Conservation (phyloP, 2,888 invertebrate genomes). For the Tetanocera ferruginea region DNA sequence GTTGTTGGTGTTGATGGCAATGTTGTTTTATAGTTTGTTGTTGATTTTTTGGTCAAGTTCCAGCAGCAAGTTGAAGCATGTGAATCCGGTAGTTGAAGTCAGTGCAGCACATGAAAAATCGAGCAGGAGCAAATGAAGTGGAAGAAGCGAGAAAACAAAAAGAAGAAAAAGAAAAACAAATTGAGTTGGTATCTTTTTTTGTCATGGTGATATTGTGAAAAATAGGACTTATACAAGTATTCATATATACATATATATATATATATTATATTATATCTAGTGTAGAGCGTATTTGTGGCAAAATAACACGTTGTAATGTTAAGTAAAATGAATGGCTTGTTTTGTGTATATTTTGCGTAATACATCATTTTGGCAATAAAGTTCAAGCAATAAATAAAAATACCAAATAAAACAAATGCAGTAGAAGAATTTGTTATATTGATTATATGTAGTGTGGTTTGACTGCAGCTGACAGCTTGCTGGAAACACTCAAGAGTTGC, state of each 20-base stretch:
- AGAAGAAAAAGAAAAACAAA: slow-evolving; percentile 14
- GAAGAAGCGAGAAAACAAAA: not conserved
- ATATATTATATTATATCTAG: not conserved
- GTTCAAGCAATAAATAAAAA: not conserved
- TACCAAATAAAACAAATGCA: not conserved
- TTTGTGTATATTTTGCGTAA: not conserved
- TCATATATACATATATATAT: too few species aligned
- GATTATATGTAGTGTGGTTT: too few species aligned
- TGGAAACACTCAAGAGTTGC: too few species aligned
- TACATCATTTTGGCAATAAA: not conserved
- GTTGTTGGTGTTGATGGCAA: slow-evolving; percentile 38
- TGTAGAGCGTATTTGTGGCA: not conserved
- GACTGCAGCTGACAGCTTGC: too few species aligned
- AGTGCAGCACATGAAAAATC: slow-evolving; percentile 19
- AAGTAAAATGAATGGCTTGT: slow-evolving; percentile 5
- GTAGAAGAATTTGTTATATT: not conserved
- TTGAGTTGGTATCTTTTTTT: not conserved
- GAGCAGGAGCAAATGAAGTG: not conserved
- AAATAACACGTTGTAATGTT: not conserved
- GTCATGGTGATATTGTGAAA: not conserved
- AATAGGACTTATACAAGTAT: not conserved
- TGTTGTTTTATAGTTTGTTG: slow-evolving; percentile 35
- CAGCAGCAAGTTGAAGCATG: slow-evolving; percentile 8
- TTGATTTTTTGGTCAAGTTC: slow-evolving; percentile 35
- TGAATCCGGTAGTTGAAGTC: slow-evolving; percentile 27